These are phyloP conservation scores for Crypturellus tataupa DNA, from an alignment of 2,797 vertebrate species.

Conservation along the genomic window DNA sequence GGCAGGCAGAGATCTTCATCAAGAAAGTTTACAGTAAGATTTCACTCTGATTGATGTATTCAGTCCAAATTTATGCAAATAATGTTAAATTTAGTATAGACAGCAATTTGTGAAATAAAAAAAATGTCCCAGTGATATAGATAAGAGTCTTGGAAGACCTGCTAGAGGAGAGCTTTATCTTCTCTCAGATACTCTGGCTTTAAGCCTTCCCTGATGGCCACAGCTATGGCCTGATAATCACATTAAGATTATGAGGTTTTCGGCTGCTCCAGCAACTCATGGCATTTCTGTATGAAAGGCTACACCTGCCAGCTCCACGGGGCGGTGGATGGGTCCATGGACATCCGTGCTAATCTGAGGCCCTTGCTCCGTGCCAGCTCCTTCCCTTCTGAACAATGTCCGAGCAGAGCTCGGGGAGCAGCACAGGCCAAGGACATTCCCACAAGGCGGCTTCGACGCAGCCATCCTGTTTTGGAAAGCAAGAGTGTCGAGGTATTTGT, in stretches of 20 bases:
- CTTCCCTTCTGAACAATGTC: neutral
- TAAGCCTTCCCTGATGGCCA: neutral
- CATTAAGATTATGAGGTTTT: neutral
- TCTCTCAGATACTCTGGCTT: neutral
- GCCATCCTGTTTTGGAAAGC: neutral
- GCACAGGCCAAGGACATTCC: neutral
- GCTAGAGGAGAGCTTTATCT: neutral
- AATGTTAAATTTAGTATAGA: neutral
- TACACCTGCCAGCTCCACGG: neutral
- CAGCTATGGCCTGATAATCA: neutral
- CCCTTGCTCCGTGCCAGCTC: neutral
- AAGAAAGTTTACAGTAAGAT: neutral
- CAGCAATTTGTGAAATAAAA: neutral
- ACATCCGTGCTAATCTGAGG: accelerated
- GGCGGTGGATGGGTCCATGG: neutral
- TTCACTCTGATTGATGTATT: neutral
- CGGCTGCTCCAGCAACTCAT: no score
- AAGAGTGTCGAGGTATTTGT: neutral
- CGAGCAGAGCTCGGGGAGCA: neutral
- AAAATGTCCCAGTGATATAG: neutral
- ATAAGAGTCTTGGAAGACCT: neutral
- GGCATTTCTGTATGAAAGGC: neutral
- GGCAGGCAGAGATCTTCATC: neutral
- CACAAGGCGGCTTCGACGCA: neutral
- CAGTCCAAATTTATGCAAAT: neutral